These are phyloP conservation scores for Chionodraco myersi DNA, from an alignment of 2,113 vertebrate species.

Conservation along the genomic window DNA sequence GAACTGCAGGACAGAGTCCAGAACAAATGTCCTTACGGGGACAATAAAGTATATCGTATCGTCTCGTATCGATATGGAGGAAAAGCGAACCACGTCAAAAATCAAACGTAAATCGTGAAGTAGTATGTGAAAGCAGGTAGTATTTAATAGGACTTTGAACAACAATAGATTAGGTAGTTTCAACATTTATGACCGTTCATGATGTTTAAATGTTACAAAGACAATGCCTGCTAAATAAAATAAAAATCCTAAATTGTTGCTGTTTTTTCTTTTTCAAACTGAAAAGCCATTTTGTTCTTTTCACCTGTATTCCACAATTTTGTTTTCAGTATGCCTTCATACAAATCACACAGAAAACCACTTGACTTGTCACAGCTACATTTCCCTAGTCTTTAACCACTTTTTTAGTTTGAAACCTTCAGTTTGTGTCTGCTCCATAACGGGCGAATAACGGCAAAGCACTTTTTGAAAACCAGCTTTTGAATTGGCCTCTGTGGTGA, in stretches of 20 bases:
- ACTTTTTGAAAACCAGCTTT: not conserved
- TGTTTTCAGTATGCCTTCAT: not conserved
- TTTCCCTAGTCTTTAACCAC: no score
- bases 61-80: not conserved
- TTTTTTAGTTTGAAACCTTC: no score
- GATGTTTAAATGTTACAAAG: not conserved
- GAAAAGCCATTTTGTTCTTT: not conserved
- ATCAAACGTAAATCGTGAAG: not conserved
- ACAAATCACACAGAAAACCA: not conserved
- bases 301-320: not conserved
- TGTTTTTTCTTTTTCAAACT: no score
- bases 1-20: no score
- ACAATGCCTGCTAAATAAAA: not conserved
- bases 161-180: not conserved
- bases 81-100: not conserved
- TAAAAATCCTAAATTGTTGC: no score
- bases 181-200: not conserved
- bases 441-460: not conserved
- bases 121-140: not conserved
- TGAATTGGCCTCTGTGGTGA: not conserved
- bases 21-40: no score
- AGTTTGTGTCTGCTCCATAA: not conserved
- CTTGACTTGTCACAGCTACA: not conserved
- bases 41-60: no score
- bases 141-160: slow-evolving; percentile 19